A percentile compares a stretch with the other conserved stretches of the same genome.
These are phyloP conservation scores for Lasioglossum morio DNA, from an alignment of 2,888 invertebrate species.

Conservation along the genomic window DNA sequence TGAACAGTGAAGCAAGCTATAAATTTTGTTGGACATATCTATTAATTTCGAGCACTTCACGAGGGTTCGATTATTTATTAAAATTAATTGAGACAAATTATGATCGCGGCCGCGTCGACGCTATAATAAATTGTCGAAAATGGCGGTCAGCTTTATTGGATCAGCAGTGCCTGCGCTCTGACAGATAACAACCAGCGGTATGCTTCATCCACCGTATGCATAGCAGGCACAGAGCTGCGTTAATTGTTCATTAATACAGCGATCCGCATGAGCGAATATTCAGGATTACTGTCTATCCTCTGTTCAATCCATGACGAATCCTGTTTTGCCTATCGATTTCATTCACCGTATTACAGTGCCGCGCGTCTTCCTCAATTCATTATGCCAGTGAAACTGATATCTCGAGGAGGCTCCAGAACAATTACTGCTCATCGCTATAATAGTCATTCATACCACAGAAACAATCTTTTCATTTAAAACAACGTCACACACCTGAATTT, in stretches of 20 bases:
- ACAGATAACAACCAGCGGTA: conserved; percentile 65
- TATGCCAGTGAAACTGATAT: neutral
- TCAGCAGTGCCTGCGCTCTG: conserved; percentile 65
- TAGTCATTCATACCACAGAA: neutral
- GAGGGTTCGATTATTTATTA: neutral
- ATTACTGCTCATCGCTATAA: neutral
- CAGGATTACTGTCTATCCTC: conserved; percentile 39
- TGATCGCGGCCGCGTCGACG: conserved; percentile 18
- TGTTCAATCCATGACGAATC: conserved; percentile 7
- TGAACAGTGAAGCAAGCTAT: neutral
- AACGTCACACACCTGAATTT: neutral
- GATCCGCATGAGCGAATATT: conserved; percentile 53
- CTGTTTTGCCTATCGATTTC: conserved; percentile 10
- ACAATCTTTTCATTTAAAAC: neutral
- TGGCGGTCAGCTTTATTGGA: conserved; percentile 65
- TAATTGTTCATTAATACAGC: conserved; percentile 70
- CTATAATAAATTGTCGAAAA: conserved; percentile 59
- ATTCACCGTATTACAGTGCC: neutral
- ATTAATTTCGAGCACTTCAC: neutral
- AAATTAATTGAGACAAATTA: neutral
- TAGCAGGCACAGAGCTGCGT: conserved; percentile 36
- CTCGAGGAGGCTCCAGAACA: neutral
- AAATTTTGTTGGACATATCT: neutral
- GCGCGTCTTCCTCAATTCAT: neutral
- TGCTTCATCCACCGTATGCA: conserved; percentile 29